These are phyloP conservation scores for Tympanuchus pallidicinctus DNA, from an alignment of 2,113 vertebrate genomes.

Conservation along the genomic window DNA sequence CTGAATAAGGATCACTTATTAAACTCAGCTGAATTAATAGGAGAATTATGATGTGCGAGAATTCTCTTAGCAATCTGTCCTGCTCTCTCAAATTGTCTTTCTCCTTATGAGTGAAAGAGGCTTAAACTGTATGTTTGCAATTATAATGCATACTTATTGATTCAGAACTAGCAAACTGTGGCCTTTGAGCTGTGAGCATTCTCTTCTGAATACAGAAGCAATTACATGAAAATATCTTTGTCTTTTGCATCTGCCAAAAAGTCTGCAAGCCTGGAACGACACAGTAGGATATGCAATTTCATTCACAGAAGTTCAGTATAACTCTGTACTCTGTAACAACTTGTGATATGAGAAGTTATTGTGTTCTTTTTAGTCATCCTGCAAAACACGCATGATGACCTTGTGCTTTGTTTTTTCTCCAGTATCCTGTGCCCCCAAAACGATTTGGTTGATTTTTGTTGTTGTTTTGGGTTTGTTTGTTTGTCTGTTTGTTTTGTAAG, in stretches of 20 bases:
- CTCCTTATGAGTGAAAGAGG: slow-evolving; percentile 50
- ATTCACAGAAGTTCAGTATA: background rate
- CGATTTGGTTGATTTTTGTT: background rate
- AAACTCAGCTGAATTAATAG: slow-evolving; percentile 61
- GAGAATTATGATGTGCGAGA: slow-evolving; percentile 39
- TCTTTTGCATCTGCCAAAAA: background rate
- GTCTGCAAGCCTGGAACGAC: background rate
- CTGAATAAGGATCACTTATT: slow-evolving; percentile 25
- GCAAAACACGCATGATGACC: background rate
- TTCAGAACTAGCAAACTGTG: slow-evolving; percentile 47
- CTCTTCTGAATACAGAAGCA: slow-evolving; percentile 55
- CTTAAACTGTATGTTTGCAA: slow-evolving; percentile 57
- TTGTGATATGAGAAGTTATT: background rate
- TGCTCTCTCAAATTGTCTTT: slow-evolving; percentile 42
- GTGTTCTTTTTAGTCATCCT: slow-evolving; percentile 26
- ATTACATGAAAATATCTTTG: slow-evolving; percentile 30
- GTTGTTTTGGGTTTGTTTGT: no score
- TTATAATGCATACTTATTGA: slow-evolving; percentile 55
- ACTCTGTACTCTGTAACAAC: background rate
- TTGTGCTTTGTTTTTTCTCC: background rate
- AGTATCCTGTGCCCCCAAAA: background rate
- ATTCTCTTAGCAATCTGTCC: slow-evolving; percentile 37
- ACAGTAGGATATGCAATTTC: slow-evolving; percentile 12
- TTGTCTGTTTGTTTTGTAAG: background rate
- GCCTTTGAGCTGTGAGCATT: slow-evolving; percentile 48